Conservation (phyloP, 1,140 invertebrate genomes). For the Planococcus citri region DNA sequence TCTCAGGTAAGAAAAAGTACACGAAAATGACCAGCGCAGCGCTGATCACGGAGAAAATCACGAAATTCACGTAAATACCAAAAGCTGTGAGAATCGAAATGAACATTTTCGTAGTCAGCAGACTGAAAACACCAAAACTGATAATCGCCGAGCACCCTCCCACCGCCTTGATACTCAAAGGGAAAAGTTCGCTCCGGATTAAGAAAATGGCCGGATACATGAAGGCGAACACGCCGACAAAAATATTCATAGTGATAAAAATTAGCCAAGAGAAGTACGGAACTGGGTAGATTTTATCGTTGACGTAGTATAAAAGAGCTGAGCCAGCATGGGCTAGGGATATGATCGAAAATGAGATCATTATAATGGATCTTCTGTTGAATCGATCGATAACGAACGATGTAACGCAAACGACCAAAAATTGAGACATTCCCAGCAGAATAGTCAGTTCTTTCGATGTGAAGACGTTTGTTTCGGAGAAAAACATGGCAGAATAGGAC, state of each 20-base stretch:
- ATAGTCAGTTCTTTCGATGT: slow-evolving; percentile 26
- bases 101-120: slow-evolving; percentile 67
- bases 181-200: slow-evolving; percentile 47
- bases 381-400: slow-evolving; percentile 36
- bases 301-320: slow-evolving; percentile 37
- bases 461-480: slow-evolving; percentile 29
- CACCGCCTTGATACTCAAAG: slow-evolving; percentile 45
- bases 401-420: slow-evolving; percentile 37
- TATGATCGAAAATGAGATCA: slow-evolving; percentile 35
- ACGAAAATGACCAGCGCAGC: slow-evolving; percentile 44
- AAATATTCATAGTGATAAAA: slow-evolving; percentile 42
- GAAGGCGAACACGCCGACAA: slow-evolving; percentile 42
- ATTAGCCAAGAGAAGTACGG: slow-evolving; percentile 37
- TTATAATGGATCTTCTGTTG: slow-evolving; percentile 41
- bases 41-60: slow-evolving; percentile 60
- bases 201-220: slow-evolving; percentile 40
- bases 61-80: slow-evolving; percentile 59
- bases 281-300: slow-evolving; percentile 32
- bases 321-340: slow-evolving; percentile 31
- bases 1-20: slow-evolving; percentile 58
- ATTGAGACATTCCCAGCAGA: slow-evolving; percentile 27
- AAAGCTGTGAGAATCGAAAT: slow-evolving; percentile 42
- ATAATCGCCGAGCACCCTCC: slow-evolving; percentile 37
- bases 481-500: slow-evolving; percentile 29
- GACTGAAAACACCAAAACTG: slow-evolving; percentile 37